Conservation (phyloP, 2,113 vertebrate genomes). For the Pristiophorus japonicus region DNA sequence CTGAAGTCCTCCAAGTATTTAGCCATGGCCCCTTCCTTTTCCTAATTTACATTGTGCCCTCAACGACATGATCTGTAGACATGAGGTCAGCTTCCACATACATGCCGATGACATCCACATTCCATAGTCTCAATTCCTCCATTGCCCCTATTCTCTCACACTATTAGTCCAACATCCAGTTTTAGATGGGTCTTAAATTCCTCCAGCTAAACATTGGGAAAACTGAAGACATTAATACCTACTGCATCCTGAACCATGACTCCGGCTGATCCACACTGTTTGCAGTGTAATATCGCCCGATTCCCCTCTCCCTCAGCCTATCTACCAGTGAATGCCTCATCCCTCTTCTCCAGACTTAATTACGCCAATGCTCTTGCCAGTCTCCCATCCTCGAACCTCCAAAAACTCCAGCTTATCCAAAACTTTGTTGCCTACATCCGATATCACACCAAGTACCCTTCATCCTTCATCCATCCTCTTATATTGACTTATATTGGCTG, state of each 20-base stretch:
- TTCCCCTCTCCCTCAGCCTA: neutral
- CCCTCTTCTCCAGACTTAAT: neutral
- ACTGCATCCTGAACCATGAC: neutral
- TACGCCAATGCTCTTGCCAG: neutral
- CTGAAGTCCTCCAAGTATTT: neutral
- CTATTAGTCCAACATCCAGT: too few species aligned
- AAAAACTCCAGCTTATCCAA: neutral
- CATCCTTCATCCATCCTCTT: neutral
- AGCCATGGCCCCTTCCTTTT: neutral
- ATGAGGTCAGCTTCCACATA: neutral
- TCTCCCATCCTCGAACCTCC: neutral
- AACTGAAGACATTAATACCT: neutral
- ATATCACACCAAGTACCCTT: neutral
- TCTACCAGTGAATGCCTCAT: neutral
- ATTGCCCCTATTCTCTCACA: neutral
- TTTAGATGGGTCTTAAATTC: neutral
- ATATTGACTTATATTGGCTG: neutral
- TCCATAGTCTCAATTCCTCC: neutral
- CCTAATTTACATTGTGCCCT: neutral
- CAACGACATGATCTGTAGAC: neutral
- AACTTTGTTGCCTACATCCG: neutral
- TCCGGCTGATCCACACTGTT: neutral
- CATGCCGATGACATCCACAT: neutral
- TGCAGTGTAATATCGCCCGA: too few species aligned
- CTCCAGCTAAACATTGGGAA: neutral